Percentiles rank a stretch among this genome's conserved stretches.
These are phyloP conservation scores for Carollia perspicillata DNA, from an alignment of 2,113 vertebrate genomes.

Conservation along the genomic window DNA sequence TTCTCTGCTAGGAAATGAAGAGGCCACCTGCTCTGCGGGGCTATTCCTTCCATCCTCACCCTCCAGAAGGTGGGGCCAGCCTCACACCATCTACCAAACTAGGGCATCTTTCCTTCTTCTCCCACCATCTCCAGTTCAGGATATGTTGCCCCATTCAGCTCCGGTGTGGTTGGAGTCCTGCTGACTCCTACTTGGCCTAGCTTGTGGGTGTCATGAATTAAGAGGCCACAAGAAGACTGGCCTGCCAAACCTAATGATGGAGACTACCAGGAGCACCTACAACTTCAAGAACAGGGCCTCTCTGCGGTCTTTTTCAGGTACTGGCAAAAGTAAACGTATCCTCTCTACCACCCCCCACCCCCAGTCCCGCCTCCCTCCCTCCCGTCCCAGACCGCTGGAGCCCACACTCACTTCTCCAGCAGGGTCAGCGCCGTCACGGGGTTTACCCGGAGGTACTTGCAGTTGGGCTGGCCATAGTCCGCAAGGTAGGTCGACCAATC, in stretches of 20 bases:
- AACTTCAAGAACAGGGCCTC: background rate
- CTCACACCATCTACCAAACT: background rate
- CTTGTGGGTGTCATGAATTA: background rate
- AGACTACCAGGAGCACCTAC: background rate
- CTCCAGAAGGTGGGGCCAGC: background rate
- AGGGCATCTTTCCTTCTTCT: background rate
- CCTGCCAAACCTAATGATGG: background rate
- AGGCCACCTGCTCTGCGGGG: background rate
- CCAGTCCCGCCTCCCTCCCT: background rate
- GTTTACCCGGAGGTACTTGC: constrained; percentile 96
- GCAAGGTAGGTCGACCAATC: constrained; percentile 97
- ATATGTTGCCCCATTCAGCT: background rate
- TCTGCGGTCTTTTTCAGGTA: background rate
- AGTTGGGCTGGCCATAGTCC: constrained; percentile 93
- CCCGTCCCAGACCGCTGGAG: background rate
- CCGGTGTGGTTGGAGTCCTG: background rate
- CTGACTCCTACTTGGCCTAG: background rate
- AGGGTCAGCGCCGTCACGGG: constrained; percentile 91
- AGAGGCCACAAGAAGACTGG: background rate
- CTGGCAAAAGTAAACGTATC: background rate
- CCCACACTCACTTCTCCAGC: constrained; percentile 93
- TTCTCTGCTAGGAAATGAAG: background rate
- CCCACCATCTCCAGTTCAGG: background rate
- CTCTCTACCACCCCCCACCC: background rate
- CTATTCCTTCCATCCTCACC: background rate